Conservation (phyloP, 2,797 vertebrate genomes). For the Morelia viridis region DNA sequence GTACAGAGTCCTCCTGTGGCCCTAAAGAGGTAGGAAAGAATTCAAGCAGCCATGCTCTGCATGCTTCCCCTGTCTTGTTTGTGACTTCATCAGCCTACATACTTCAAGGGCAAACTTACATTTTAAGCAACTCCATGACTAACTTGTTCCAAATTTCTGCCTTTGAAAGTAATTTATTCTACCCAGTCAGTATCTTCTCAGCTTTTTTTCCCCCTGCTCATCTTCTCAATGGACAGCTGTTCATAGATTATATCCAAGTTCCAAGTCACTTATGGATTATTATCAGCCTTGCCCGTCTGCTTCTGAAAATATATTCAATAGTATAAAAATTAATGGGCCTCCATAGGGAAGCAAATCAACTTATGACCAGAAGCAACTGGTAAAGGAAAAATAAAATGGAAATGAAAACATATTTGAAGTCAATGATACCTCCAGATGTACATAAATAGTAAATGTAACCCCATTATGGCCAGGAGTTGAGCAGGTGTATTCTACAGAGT, state of each 20-base stretch:
- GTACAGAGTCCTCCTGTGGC: neutral
- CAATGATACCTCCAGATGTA: neutral
- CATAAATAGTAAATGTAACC: neutral
- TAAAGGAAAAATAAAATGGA: neutral
- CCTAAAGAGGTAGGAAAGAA: neutral
- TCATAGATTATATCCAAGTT: neutral
- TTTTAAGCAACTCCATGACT: neutral
- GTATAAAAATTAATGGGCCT: neutral
- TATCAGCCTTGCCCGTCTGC: constrained; percentile 9
- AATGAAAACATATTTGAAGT: neutral
- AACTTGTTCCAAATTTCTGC: neutral
- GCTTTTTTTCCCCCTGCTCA: constrained; percentile 19
- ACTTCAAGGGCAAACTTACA: neutral
- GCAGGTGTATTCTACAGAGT: neutral
- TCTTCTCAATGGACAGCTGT: constrained; percentile 50
- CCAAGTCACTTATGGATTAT: constrained; percentile 20
- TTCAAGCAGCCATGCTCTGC: neutral
- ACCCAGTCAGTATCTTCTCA: constrained; percentile 25
- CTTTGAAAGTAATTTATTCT: neutral
- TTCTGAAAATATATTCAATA: neutral
- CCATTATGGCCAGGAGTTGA: neutral
- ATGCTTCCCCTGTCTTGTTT: neutral
- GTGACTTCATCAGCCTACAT: neutral
- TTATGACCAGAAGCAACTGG: neutral
- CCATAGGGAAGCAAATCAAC: neutral